Percentiles rank a stretch among this genome's conserved stretches.
phyloP scores from a whole-genome alignment of 2,888 invertebrate genomes.

The Eremobia ochroleuca region DNA sequence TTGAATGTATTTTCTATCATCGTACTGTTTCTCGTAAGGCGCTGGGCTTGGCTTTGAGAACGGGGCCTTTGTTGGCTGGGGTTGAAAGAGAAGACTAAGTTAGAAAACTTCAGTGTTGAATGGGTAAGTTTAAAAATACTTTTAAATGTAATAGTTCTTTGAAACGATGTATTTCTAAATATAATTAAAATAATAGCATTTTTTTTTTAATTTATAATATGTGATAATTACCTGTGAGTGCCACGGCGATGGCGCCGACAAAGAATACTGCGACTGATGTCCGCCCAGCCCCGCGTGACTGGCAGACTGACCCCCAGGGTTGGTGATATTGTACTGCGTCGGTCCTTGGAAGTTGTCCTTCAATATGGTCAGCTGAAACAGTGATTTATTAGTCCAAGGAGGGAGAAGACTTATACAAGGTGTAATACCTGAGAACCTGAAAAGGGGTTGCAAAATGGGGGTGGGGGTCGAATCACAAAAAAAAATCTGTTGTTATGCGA shows the following conservation, averaged over 20 bases:
- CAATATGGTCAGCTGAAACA: conserved; percentile 80
- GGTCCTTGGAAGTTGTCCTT: conserved; percentile 85
- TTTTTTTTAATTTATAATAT: not conserved
- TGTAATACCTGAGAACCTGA: not conserved
- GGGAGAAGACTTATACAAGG: not conserved
- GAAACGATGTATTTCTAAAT: not conserved
- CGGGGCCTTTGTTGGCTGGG: conserved; percentile 62
- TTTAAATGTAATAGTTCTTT: too few species aligned
- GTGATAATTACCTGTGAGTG: conserved; percentile 46
- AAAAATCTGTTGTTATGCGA: not conserved
- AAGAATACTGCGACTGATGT: conserved; percentile 46
- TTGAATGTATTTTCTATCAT: conserved; percentile 67
- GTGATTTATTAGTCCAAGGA: conserved; percentile 1
- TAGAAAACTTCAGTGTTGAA: not conserved
- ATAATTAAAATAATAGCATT: too few species aligned
- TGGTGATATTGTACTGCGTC: conserved; percentile 69
- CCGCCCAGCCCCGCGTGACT: conserved; percentile 20
- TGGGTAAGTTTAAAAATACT: too few species aligned
- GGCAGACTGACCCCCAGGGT: conserved; percentile 45
- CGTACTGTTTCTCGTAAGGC: conserved; percentile 64
- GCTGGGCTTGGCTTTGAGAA: conserved; percentile 37
- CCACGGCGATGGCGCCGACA: conserved; percentile 43
- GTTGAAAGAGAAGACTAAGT: conserved; percentile 37
- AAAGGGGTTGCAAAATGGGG: not conserved
- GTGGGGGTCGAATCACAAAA: not conserved